Base-by-base conservation (phyloP, 1,140 invertebrate species). In the Choristoneura fumiferana region DNA sequence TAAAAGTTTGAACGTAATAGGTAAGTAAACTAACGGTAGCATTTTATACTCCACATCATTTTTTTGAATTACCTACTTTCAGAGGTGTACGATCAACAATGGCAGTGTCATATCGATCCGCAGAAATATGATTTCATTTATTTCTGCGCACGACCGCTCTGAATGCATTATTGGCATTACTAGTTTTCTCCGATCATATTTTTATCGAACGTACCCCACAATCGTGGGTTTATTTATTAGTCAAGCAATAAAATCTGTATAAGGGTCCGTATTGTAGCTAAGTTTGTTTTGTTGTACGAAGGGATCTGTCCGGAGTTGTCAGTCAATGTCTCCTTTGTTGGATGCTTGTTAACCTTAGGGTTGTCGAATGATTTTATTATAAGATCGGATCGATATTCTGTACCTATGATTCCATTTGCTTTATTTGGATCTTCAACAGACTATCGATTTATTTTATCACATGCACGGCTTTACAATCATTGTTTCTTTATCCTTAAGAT, bases 221-320 rank as follows among this genome's bases (percentile, higher is more conserved):
- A 78, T 78, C 69, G 65, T 80, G 71, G 81, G 63, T 80, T 85
- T 84, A 85, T 87, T 87, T 86, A 84, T 84, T 82, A 63, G 72
- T 77, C 57, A 67, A 75, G 76, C 71, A 84, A 74, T 81, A 83
- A 81, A 81, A 78, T 73, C 61, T 67, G 65, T 63, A 70, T 75
- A 72, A 73, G 75, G 84, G 84, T 77, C 67, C 65, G 69, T 73
- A 82, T 85, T 85, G 84, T 71, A 73, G 80, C 58, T 63, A 64
- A 80, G 66, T 78, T 81, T 79, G 67, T 79, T 73, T 78, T 69
- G 65, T 77, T 73, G 61, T 73, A 56, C 65, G 71, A 64, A 73
- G 76, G 78, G 73, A 74, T 78, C 71, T 67, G 70, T 63, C 36
- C 36, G 45, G 38, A 34, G 60, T 69, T 73, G 78, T 75, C 78